Base-by-base conservation (phyloP, 2,888 invertebrate species). In the Mimas tiliae region DNA sequence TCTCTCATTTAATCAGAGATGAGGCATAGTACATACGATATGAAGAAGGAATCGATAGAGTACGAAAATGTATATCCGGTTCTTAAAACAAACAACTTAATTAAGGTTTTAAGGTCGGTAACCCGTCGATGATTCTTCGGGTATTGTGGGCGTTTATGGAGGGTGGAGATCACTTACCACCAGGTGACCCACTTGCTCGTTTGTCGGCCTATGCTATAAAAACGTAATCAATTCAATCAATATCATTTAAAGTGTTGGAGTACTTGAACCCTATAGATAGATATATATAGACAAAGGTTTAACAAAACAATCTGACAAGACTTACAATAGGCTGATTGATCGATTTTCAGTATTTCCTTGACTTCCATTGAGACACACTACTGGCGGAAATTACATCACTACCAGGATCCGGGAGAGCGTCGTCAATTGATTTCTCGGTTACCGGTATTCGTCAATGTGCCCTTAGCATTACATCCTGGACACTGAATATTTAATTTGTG, bases 1-100 rank as follows among this genome's bases (percentile, higher is more conserved):
- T 69, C 38, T 68, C 63, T 67, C 67, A 72, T 74, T 63, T 70
- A 66, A 72, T 73, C 72, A 71, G 16, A 9, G 64, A 69, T 68
- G 70, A 69, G 64, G 58, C 64, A 33, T 14, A 42, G 62, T 42
- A 16, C 55, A 38, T 8, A 38, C 14, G 33, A 34, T 34, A 50
- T 8, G 48, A 48, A 19, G 2, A 34, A 6, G 34, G 9, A 16
- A 34, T n/a, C n/a, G n/a, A 53, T 33, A 34, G n/a, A 33, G 11
- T 12, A 47, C n/a, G n/a, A 14, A 47, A 47, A 47, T n/a, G 47
- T 47, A 14, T 14, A 47, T 47, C 19, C 19, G 6, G 6, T 19
- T 50, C 6, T 6, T 51, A 11, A 27, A 3, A 27, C 27, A 27
- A 27, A 27, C 27, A 4, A 27, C 27, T 27, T 27, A 27, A 27